phyloP scores from a whole-genome alignment of 2,797 vertebrate species.

The Zalophus californianus region DNA sequence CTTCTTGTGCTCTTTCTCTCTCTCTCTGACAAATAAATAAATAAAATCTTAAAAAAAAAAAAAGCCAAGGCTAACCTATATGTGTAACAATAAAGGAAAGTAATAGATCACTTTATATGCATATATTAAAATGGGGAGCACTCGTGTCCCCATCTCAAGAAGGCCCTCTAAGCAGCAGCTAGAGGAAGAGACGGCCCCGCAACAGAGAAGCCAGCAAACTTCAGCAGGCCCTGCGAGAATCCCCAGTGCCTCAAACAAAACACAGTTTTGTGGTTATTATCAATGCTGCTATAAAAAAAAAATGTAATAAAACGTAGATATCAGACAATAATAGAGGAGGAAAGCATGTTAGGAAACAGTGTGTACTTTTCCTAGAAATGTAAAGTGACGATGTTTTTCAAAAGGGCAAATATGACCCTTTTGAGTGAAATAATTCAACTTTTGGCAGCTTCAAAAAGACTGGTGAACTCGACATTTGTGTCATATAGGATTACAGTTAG shows the following conservation, averaged over 20 bases:
- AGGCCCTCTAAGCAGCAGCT: neutral
- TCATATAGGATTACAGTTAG: neutral
- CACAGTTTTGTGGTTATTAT: neutral
- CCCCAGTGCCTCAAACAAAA: neutral
- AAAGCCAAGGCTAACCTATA: neutral
- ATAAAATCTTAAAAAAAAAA: neutral
- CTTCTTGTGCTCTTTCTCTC: too few species aligned
- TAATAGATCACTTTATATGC: neutral
- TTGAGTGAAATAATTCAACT: neutral
- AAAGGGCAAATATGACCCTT: neutral
- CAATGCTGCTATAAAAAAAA: neutral
- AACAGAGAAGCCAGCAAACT: neutral
- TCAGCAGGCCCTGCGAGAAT: neutral
- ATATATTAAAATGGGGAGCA: neutral
- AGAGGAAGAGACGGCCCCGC: neutral
- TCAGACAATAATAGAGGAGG: neutral
- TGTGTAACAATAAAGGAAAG: neutral
- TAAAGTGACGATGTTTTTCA: neutral
- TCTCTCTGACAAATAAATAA: too few species aligned
- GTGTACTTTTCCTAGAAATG: neutral
- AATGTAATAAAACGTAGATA: neutral
- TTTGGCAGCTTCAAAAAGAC: slow-evolving; percentile 1
- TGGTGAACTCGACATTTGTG: neutral
- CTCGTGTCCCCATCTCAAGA: neutral
- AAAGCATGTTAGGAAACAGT: neutral